Evolutionary conservation across 2,888 invertebrate genomes (phyloP), one percentile per base, ranked within the genome.

Genomic region (Lysandra bellargus): DNA sequence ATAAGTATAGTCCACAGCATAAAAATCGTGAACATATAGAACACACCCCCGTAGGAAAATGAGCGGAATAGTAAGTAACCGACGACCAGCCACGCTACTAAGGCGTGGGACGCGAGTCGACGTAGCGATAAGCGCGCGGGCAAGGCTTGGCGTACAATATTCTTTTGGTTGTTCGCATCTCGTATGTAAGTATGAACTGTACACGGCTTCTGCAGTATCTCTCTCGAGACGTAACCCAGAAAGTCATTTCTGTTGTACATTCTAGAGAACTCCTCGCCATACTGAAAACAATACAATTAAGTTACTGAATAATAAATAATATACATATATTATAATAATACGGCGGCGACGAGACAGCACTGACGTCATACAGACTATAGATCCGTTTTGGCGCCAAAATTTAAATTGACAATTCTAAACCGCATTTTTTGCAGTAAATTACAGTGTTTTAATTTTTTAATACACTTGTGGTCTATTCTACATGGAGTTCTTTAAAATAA

Each of bases 71-170:
- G 69, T 7, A 95, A 82, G 78, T 94, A 94, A 2, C 96, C 95
- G 0, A 96, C 79, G 4, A 89, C 86, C 53, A 96, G 84, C 90
- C 95, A 95, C 1, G 93, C 85, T 49, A 96, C 86, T 79, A 96
- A 95, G 64, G 94, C 93, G 83, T 97, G 95, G 78, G 96, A 96
- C 5, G 97, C 97, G 23, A 97, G 91, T 78, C 95, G 90, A 69
- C 98, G 95, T 76, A 98, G 89, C 76, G 96, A 96, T 9, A 97
- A 84, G 78, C 97, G 91, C 1, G 97, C 96, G 0, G 97, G 96
- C 74, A 97, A 89, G 40, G 95, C 91, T 81, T 94, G 92, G 74
- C 95, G 92, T 14, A 95, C 92, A 14, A 96, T 89, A 23, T 93
- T 95, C 57, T 96, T 95, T 81, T 95, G 93, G 81, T 95, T 95